A percentile compares a stretch with the other conserved stretches of the same genome.
Conservation (phyloP, 2,888 invertebrate species). For the Pristionchus mayeri region DNA sequence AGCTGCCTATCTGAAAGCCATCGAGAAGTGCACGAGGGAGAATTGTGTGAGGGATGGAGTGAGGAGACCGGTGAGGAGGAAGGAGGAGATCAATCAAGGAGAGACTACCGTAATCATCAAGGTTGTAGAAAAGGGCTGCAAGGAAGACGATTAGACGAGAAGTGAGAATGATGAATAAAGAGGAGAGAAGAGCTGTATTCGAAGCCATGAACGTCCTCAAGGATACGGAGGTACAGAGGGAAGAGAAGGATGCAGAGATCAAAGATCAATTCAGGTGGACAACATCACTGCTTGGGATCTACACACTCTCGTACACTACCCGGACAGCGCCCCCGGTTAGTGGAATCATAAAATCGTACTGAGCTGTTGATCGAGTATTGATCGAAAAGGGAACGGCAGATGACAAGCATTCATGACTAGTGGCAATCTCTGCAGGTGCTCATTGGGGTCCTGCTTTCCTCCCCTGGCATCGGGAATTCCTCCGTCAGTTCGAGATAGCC, state of each 20-base stretch:
- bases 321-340: conserved; percentile 70
- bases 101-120: neutral
- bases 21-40: conserved; percentile 63
- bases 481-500: conserved; percentile 74
- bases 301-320: conserved; percentile 73
- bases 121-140: conserved; percentile 54
- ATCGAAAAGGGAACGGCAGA: too few relatives aligned
- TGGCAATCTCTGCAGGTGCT: conserved; percentile 57
- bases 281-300: conserved; percentile 74
- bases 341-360: neutral
- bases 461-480: conserved; percentile 75
- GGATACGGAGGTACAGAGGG: conserved; percentile 20
- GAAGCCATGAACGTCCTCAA: conserved; percentile 73
- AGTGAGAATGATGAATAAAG: conserved; percentile 66
- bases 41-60: conserved; percentile 61
- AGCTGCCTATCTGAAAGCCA: conserved; percentile 60
- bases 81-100: neutral
- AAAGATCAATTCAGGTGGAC: conserved; percentile 59
- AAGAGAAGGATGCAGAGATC: neutral
- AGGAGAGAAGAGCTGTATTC: conserved; percentile 61
- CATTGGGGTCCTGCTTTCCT: conserved; percentile 73
- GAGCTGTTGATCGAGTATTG: too few relatives aligned
- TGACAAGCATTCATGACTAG: too few relatives aligned
- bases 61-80: conserved; percentile 56
- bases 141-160: conserved; percentile 67